Conservation (phyloP, 2,888 invertebrate species). For the Nemoura dubitans region DNA sequence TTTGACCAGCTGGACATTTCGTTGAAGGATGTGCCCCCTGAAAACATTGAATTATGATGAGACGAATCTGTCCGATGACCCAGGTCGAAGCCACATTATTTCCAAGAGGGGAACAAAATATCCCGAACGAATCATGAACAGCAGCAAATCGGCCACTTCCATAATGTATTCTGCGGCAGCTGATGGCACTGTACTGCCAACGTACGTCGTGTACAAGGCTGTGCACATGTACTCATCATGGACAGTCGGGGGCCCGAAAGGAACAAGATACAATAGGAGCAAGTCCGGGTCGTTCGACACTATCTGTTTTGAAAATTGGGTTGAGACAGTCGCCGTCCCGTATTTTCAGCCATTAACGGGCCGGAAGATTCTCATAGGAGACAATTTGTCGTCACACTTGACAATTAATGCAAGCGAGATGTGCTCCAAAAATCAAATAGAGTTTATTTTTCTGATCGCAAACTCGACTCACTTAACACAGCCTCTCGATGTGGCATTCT, state of each 20-base stretch:
- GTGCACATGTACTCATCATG: conserved; percentile 50
- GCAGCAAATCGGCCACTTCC: conserved; percentile 47
- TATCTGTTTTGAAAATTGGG: conserved; percentile 55
- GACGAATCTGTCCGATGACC: conserved; percentile 55
- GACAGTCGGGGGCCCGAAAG: conserved; percentile 48
- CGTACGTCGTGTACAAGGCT: conserved; percentile 51
- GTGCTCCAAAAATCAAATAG: conserved; percentile 48
- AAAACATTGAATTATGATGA: conserved; percentile 55
- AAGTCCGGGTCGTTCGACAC: conserved; percentile 56
- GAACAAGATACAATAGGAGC: conserved; percentile 53
- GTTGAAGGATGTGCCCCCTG: conserved; percentile 47
- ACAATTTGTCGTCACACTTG: conserved; percentile 49
- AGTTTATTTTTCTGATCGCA: conserved; percentile 49
- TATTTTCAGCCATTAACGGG: conserved; percentile 50
- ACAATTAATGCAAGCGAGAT: conserved; percentile 47
- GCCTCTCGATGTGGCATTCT: conserved; percentile 51
- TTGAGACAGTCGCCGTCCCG: conserved; percentile 49
- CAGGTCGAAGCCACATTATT: conserved; percentile 51
- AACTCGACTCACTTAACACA: conserved; percentile 51
- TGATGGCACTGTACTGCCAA: conserved; percentile 49
- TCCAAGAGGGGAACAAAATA: conserved; percentile 50
- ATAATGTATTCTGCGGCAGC: conserved; percentile 49
- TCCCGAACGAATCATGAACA: conserved; percentile 51
- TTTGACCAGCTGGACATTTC: conserved; percentile 52
- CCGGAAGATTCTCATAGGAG: conserved; percentile 52